Evolutionary conservation across 1,140 invertebrate genomes (phyloP).

Genomic region (Aphelenchoides avenae): DNA sequence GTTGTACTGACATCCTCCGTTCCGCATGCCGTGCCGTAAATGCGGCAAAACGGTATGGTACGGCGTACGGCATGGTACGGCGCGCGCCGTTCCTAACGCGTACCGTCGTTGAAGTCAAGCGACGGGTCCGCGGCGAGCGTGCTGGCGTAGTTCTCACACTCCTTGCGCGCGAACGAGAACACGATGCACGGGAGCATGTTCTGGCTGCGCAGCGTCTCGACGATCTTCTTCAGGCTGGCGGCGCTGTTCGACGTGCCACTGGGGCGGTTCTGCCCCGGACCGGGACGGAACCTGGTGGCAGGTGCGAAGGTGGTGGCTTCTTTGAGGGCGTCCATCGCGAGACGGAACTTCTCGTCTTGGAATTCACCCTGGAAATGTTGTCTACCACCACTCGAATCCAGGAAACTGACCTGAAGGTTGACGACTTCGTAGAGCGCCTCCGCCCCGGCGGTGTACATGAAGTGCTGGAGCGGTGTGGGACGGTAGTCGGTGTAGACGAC

Average conservation of each 20-base stretch:
- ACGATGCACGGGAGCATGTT: conserved; percentile 96
- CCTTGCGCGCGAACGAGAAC: conserved; percentile 98
- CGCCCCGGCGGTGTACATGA: conserved; percentile 88
- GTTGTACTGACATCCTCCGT: no score
- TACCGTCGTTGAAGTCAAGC: conserved; percentile 87
- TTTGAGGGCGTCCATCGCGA: conserved; percentile 82
- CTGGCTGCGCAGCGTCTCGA: conserved; percentile 97
- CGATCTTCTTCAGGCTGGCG: conserved; percentile 90
- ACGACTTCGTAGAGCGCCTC: conserved; percentile 92
- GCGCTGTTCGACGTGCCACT: no score
- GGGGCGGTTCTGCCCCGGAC: no score
- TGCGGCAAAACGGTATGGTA: no score
- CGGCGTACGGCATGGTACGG: no score
- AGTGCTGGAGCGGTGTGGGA: conserved; percentile 94
- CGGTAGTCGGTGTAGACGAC: conserved; percentile 98
- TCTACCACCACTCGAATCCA: no score
- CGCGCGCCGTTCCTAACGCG: no score
- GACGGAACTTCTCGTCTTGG: conserved; percentile 92
- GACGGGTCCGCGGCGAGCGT: conserved; percentile 92
- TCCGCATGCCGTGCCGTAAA: no score
- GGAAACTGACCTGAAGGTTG: conserved; percentile 73
- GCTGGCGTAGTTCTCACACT: conserved; percentile 92
- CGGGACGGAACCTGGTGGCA: no score
- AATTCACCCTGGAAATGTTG: conserved; percentile 71
- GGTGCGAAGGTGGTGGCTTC: conserved; percentile 59